Evolutionary conservation across 2,888 invertebrate genomes (phyloP).

Genomic region (Hipparchia sbordonii): DNA sequence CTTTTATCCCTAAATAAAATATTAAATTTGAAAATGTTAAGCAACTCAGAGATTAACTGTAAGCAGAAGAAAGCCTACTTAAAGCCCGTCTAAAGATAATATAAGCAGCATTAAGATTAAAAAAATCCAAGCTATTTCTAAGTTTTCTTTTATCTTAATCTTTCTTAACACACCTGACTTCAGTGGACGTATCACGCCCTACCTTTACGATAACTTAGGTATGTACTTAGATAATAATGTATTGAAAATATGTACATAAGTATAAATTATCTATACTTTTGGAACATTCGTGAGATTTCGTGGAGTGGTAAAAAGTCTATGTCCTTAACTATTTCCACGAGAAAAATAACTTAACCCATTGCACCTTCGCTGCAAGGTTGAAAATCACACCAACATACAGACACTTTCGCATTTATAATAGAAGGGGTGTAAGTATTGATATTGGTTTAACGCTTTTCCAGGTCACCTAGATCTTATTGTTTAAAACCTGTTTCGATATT

Average conservation of each 20-base stretch:
- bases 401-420: too few relatives aligned
- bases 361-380: too few relatives aligned
- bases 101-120: constrained; percentile 4
- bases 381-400: too few relatives aligned
- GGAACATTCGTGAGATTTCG: too few relatives aligned
- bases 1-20: too few relatives aligned
- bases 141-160: constrained; percentile 10
- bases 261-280: too few relatives aligned
- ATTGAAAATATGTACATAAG: too few relatives aligned
- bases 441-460: neutral
- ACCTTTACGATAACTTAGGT: neutral
- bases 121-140: neutral
- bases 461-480: constrained; percentile 12
- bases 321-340: too few relatives aligned
- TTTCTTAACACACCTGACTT: neutral
- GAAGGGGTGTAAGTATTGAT: neutral
- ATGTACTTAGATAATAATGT: too few relatives aligned
- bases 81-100: constrained; percentile 5
- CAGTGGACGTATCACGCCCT: neutral
- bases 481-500: constrained; percentile 23
- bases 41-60: neutral
- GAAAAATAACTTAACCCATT: too few relatives aligned
- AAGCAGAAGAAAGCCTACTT: neutral
- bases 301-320: too few relatives aligned
- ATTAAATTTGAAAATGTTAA: neutral